Percentiles rank a stretch among this genome's conserved stretches.
Evolutionary conservation across 2,888 invertebrate genomes (phyloP).

Genomic region (Cheilosia scutellata): DNA sequence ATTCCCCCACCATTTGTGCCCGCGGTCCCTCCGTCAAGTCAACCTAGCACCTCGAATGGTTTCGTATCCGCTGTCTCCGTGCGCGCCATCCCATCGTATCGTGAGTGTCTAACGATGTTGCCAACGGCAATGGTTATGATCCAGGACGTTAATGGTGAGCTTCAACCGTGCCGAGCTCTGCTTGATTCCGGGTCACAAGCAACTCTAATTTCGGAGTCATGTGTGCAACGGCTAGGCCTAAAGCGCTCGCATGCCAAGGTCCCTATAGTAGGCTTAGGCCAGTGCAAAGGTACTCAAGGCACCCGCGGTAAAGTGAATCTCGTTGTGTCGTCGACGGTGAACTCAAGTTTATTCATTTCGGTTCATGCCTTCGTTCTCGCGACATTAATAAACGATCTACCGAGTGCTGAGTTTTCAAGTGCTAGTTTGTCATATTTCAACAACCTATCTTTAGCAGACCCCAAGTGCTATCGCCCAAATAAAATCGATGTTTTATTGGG

Average conservation of each 20-base stretch:
- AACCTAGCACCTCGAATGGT: background rate
- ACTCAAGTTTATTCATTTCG: background rate
- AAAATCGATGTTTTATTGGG: too few species aligned
- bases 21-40: background rate
- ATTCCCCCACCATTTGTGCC: background rate
- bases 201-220: conserved; percentile 38
- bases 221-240: conserved; percentile 11
- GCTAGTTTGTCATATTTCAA: too few species aligned
- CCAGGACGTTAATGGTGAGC: conserved; percentile 6
- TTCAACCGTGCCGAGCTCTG: conserved; percentile 24
- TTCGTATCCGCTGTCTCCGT: conserved; percentile 8
- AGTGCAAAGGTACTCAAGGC: background rate
- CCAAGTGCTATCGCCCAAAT: too few species aligned
- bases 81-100: conserved; percentile 21
- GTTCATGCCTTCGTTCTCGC: background rate
- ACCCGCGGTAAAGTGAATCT: conserved; percentile 15
- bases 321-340: background rate
- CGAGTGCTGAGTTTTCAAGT: too few species aligned
- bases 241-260: conserved; percentile 24
- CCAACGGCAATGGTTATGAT: too few species aligned
- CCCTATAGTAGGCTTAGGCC: conserved; percentile 19
- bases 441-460: too few species aligned
- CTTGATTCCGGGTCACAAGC: conserved; percentile 47
- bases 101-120: too few species aligned
- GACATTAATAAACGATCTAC: too few species aligned